These are phyloP conservation scores for Streblospio benedicti DNA, from an alignment of 1,140 invertebrate genomes.

Conservation along the genomic window DNA sequence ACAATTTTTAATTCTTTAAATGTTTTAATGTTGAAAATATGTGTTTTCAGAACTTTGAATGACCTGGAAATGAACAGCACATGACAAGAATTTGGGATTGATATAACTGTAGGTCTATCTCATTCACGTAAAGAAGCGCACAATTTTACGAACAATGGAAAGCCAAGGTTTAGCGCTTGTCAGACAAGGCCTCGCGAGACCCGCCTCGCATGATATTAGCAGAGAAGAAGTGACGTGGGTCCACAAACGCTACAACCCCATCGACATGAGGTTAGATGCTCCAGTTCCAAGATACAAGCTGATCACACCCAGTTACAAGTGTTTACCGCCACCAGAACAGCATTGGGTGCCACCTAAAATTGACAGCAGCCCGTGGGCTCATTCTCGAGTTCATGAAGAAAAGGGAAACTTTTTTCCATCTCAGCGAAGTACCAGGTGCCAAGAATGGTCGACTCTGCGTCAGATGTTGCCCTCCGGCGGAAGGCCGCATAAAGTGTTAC, in stretches of 20 bases:
- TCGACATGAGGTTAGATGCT: constrained; percentile 30
- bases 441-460: constrained; percentile 40
- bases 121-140: too few species aligned
- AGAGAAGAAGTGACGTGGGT: constrained; percentile 32
- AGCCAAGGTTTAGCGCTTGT: too few species aligned
- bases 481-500: constrained; percentile 18
- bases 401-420: constrained; percentile 10
- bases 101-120: too few species aligned
- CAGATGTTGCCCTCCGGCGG: constrained; percentile 37
- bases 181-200: too few species aligned
- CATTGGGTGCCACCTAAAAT: constrained; percentile 32
- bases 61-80: too few species aligned
- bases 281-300: constrained; percentile 38
- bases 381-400: constrained; percentile 9
- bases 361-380: background rate
- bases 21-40: too few species aligned
- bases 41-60: too few species aligned
- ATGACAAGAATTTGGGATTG: too few species aligned
- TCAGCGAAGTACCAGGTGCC: constrained; percentile 28
- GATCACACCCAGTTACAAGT: constrained; percentile 14
- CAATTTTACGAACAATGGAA: too few species aligned
- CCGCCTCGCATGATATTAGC: too few species aligned
- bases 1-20: too few species aligned
- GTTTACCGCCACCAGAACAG: constrained; percentile 18
- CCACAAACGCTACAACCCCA: constrained; percentile 34